A percentile compares a stretch with the other conserved stretches of the same genome.
These are phyloP conservation scores for Onychomys arenicola DNA, from an alignment of 2,797 vertebrate species.

Conservation along the genomic window DNA sequence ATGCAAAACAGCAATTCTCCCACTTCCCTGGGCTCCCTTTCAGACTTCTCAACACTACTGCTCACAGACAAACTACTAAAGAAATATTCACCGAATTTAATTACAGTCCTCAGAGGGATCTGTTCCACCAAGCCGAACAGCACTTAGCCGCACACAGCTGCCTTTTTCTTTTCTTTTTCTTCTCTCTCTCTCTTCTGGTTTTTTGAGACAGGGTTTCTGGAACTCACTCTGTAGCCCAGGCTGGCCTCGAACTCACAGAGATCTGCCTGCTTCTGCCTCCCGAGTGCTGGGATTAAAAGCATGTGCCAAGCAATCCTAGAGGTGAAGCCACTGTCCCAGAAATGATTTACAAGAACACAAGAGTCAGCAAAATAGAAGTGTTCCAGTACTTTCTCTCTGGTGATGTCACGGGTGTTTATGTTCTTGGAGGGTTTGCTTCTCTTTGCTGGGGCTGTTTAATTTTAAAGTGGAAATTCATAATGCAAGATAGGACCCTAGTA, in stretches of 20 bases:
- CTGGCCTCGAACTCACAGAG: no score
- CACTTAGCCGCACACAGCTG: neutral
- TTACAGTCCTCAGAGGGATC: neutral
- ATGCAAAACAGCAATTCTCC: neutral
- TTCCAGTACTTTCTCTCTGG: neutral
- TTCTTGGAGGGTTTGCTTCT: neutral
- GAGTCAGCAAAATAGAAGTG: neutral
- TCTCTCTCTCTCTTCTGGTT: no score
- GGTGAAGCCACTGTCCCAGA: neutral
- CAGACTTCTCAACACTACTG: neutral
- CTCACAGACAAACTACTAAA: neutral
- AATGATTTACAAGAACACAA: neutral
- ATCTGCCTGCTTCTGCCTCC: no score
- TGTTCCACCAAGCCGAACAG: fast-evolving
- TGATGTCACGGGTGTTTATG: neutral
- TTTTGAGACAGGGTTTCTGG: no score
- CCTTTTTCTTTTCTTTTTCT: neutral
- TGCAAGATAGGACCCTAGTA: neutral
- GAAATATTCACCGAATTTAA: neutral
- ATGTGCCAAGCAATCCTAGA: neutral
- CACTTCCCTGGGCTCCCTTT: neutral
- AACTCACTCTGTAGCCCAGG: no score
- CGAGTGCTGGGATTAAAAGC: no score
- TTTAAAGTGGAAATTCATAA: conserved; percentile 41
- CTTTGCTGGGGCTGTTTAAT: neutral